Conservation (phyloP, 2,113 vertebrate genomes). For the Alaudala cheleensis region DNA sequence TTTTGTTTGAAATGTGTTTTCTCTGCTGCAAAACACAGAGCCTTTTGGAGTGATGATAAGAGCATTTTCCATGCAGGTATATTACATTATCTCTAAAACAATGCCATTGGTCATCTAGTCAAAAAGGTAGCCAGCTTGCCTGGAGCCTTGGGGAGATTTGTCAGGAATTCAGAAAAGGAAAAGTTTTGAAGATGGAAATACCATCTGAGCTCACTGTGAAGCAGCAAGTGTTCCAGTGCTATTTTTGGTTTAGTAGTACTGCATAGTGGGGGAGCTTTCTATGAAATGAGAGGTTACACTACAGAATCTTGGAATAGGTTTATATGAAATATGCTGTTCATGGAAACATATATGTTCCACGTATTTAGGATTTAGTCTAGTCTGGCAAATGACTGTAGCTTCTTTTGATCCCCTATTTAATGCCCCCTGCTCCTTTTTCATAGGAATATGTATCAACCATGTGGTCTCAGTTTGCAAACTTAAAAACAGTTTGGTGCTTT, state of each 20-base stretch:
- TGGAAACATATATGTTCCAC: background rate
- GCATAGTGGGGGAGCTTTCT: background rate
- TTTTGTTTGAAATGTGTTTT: background rate
- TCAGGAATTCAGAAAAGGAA: constrained; percentile 5
- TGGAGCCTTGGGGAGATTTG: background rate
- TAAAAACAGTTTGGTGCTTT: background rate
- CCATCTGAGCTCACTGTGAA: constrained; percentile 21
- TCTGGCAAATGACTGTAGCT: background rate
- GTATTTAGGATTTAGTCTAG: background rate
- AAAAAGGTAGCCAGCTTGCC: background rate
- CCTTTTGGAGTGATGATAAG: background rate
- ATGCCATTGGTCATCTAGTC: background rate
- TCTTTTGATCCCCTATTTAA: background rate
- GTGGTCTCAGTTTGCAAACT: background rate
- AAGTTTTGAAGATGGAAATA: background rate
- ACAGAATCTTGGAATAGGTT: background rate
- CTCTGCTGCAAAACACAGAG: background rate
- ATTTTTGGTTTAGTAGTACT: constrained; percentile 12
- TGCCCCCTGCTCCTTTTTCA: background rate
- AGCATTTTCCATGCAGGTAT: background rate
- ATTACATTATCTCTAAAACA: background rate
- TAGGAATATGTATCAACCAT: background rate
- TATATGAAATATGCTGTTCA: background rate
- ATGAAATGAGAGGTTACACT: background rate
- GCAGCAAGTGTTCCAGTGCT: background rate